Conservation (phyloP, 2,888 invertebrate species). For the Pandemis cinnamomeana region DNA sequence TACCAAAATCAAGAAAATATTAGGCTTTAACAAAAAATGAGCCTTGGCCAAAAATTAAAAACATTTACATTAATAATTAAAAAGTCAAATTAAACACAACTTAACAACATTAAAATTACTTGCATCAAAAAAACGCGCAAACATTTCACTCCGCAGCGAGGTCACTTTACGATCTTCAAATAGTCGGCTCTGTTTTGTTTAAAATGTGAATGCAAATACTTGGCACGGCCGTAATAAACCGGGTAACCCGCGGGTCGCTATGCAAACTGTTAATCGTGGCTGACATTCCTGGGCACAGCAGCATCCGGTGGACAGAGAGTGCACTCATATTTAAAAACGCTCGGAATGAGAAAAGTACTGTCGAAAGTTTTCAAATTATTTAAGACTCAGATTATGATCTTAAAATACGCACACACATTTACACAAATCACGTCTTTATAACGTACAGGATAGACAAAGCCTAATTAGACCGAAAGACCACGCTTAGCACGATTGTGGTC, state of each 20-base stretch:
- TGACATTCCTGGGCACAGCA: conserved; percentile 5
- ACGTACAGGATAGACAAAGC: too few species aligned
- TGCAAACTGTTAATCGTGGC: conserved; percentile 13
- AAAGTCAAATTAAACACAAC: background rate
- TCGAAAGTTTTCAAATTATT: too few species aligned
- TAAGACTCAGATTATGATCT: too few species aligned
- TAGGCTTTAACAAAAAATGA: too few species aligned
- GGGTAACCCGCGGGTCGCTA: conserved; percentile 11
- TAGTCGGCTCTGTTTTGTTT: conserved; percentile 1
- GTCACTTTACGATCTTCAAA: conserved; percentile 2
- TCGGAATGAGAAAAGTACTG: too few species aligned
- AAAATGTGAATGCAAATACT: conserved; percentile 11
- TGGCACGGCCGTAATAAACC: conserved; percentile 2
- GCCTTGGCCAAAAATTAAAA: too few species aligned
- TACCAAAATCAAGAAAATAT: too few species aligned
- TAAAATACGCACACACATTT: too few species aligned
- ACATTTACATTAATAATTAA: background rate
- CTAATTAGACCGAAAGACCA: too few species aligned
- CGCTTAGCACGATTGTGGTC: too few species aligned
- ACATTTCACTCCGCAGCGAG: conserved; percentile 1
- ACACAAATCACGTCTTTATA: too few species aligned
- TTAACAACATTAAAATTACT: background rate
- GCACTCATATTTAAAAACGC: background rate
- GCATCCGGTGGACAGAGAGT: background rate
- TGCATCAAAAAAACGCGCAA: background rate